Evolutionary conservation across 2,888 invertebrate species (phyloP), one percentile per base, ranked within the genome.

Genomic region (Hirtodrosophila trivittata): DNA sequence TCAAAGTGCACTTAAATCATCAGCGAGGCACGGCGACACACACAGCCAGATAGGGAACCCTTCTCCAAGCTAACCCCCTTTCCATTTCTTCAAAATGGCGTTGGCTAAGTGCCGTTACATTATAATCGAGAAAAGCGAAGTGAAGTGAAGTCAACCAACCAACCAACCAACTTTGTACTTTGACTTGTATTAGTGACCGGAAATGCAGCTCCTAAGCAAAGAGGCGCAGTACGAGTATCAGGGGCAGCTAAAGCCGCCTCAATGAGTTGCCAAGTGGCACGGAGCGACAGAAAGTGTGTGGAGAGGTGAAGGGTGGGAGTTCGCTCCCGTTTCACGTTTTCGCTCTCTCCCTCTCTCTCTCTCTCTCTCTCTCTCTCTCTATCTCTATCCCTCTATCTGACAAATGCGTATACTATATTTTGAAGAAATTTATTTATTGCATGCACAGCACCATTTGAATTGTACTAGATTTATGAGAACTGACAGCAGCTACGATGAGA

Each of bases 141-240:
- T 41, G 59, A 63, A 62, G 64, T 57, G 56, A 69, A 72, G 63
- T 55, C 63, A 60, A 45, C 57, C 78, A 71, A 57, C 68, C 73
- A 77, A 55, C 75, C 60, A 72, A 62, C 81, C 84, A 81, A 85
- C 77, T 77, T 85, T 80, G 62, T 75, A 75, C 86, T 86, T 86
- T 86, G 84, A 80, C 86, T 86, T 86, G 86, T 80, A 80, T 83
- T 86, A 81, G 81, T 86, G 86, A 86, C 81, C 83, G 81, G 81
- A 86, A 86, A 86, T 77, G 83, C 85, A 77, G 77, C 64, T 82
- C 68, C 59, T 72, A 68, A 60, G 55, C 51, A 8, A 72, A 60
- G 55, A 46, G n/a, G 13, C 18, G 32, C 26, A 66, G 56, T 35
- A 49, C 57, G n/a, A 57, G 66, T 66, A 75, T 64, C 78, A 70